Base-by-base conservation (phyloP, 2,888 invertebrate species). In the Conistra vaccinii region DNA sequence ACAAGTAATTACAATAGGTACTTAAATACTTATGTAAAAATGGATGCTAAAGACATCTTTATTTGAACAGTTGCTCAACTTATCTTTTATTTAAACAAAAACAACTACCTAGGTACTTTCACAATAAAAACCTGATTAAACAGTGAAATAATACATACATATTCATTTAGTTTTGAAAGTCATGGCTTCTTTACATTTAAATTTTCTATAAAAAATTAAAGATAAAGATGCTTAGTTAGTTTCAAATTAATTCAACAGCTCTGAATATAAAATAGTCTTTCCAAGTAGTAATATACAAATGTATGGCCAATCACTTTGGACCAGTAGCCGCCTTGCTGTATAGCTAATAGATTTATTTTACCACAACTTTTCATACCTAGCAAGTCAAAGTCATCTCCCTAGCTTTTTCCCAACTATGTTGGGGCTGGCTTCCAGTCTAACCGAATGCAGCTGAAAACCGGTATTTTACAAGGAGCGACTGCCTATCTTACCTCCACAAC, bases 31-130 rank as follows among this genome's bases (percentile, higher is more conserved):
- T 29, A n/a, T n/a, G 2, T 65, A 45, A 60, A 63, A 71, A 53
- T 6, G 32, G 1, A 20, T 42, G 17, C 6, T 26, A 26, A 53
- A 76, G 48, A 39, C 35, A 23, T 17, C 23, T 53, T 58, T 69
- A 69, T 70, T 75, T 68, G 26, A 20, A 73, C 69, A 81, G 78
- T 23, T 82, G 74, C 35, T 57, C 1, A 32, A 29, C 4, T 45
- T 53, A 17, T 58, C 1, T n/a, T 53, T 69, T 29, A 42, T 48
- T 55, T 58, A 58, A 29, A 48, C 14, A 71, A 48, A 23, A 29
- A 32, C 23, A 60, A 69, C 45, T n/a, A n/a, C n/a, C n/a, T 26
- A 14, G n/a, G 23, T 66, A 35, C n/a, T 29, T 48, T 39, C 9
- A 45, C 10, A 68, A 65, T 26, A 39, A 75, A 51, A 45, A 69